Base-by-base conservation (phyloP, 2,888 invertebrate genomes). In the Aromia moschata region DNA sequence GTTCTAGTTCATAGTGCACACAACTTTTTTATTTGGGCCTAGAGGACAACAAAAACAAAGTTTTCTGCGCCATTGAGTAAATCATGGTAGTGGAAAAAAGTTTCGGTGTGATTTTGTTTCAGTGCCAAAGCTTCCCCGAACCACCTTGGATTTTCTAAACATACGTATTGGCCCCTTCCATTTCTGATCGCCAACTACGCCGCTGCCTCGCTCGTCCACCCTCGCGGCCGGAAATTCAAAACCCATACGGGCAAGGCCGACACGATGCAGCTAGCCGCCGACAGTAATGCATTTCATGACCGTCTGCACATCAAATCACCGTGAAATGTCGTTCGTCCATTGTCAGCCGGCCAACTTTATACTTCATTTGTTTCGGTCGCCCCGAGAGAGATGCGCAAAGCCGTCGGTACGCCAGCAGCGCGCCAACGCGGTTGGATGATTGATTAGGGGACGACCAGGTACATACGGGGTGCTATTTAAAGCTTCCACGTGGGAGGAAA, bases 291-390 rank as follows among this genome's bases (percentile, higher is more conserved):
- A 52, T 41, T 52, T 52, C 52, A 52, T 41, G 52, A 31, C 37
- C 51, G 40, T 40, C 40, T 52, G 52, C 40, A 41, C 52, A 52
- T 41, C 52, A 52, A 52, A 41, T 52, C 16, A 41, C 52, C 52
- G 52, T 52, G 40, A 52, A 52, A 52, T 52, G 31, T 52, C 30
- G 41, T 31, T 31, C 41, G 16, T 38, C 52, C 25, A 52, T 52
- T 52, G 52, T 41, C 41, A 31, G 5, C 31, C 4, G 11, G 38
- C 38, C 41, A 30, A 41, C 17, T 52, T 52, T 31, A 52, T 52
- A 52, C 52, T 41, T 52, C 52, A 41, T 17, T 52, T n/a, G n/a
- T n/a, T n/a, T n/a, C 17, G 20, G 11, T 15, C 25, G 37, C 20
- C 40, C 40, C 18, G 41, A 38, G 18, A 17, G 15, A 38, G 25